Conservation (phyloP, 1,140 invertebrate species). For the Carposina sasakii region DNA sequence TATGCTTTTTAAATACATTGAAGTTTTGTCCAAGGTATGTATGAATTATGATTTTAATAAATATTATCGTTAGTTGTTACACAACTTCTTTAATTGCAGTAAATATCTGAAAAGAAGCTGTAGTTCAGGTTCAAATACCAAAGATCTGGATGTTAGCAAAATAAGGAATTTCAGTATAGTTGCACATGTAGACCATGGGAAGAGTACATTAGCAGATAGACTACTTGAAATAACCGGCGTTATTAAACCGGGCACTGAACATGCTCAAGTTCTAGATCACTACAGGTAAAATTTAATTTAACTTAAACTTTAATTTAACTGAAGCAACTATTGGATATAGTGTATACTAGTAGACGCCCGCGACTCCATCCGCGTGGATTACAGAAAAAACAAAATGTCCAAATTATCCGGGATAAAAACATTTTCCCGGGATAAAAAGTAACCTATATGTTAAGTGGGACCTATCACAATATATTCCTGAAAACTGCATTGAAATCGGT, state of each 20-base stretch:
- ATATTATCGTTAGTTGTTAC: neutral
- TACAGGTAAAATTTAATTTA: conserved; percentile 70
- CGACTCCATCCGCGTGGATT: too few species aligned
- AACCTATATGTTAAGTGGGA: too few species aligned
- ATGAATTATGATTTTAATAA: neutral
- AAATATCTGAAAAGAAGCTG: conserved; percentile 25
- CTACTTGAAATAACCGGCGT: conserved; percentile 92
- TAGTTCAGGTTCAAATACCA: conserved; percentile 27
- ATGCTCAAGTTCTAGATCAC: conserved; percentile 91
- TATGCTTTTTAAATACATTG: neutral
- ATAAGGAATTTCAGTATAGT: conserved; percentile 97
- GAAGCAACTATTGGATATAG: too few species aligned
- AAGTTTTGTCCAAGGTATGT: neutral
- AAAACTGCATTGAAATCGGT: too few species aligned
- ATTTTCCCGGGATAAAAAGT: too few species aligned
- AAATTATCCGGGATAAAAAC: too few species aligned
- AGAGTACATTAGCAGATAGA: conserved; percentile 95
- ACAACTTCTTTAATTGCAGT: too few species aligned
- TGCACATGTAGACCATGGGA: conserved; percentile 98
- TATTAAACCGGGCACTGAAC: conserved; percentile 78
- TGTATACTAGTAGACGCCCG: too few species aligned
- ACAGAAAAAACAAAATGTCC: too few species aligned
- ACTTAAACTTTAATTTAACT: too few species aligned
- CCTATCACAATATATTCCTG: too few species aligned
- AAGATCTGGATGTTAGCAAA: conserved; percentile 61